Conservation (phyloP, 2,888 invertebrate genomes). For the Athripsodes cinereus region DNA sequence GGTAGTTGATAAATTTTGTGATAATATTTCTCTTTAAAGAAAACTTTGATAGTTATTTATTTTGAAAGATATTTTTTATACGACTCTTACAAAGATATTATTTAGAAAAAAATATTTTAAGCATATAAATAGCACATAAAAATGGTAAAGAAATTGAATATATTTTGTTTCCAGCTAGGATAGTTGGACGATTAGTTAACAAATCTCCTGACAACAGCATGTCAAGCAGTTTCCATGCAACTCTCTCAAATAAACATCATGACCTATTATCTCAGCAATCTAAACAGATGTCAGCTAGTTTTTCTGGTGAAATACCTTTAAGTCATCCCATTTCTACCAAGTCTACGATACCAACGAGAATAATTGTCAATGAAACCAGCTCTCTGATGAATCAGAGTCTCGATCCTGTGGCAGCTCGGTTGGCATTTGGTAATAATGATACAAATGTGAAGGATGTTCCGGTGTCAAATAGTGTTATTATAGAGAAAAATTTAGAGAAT, state of each 20-base stretch:
- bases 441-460: constrained; percentile 28
- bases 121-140: no score
- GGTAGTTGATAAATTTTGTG: no score
- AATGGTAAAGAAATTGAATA: no score
- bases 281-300: constrained; percentile 37
- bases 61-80: not conserved
- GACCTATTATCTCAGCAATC: constrained; percentile 35
- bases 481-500: constrained; percentile 4
- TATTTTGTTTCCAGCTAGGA: constrained; percentile 19
- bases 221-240: constrained; percentile 62
- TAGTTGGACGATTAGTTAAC: constrained; percentile 27
- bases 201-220: constrained; percentile 65
- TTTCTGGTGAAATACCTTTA: constrained; percentile 36
- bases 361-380: constrained; percentile 3
- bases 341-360: constrained; percentile 4
- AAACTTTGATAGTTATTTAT: no score
- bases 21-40: no score
- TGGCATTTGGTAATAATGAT: constrained; percentile 21
- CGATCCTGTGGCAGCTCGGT: constrained; percentile 38
- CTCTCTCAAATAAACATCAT: constrained; percentile 33
- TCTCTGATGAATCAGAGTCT: constrained; percentile 39
- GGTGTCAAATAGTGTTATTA: not conserved
- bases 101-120: not conserved
- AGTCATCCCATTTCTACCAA: constrained; percentile 12
- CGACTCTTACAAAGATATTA: not conserved